These are phyloP conservation scores for Meriones psammophilus DNA, from an alignment of 2,797 vertebrate genomes.

Conservation along the genomic window DNA sequence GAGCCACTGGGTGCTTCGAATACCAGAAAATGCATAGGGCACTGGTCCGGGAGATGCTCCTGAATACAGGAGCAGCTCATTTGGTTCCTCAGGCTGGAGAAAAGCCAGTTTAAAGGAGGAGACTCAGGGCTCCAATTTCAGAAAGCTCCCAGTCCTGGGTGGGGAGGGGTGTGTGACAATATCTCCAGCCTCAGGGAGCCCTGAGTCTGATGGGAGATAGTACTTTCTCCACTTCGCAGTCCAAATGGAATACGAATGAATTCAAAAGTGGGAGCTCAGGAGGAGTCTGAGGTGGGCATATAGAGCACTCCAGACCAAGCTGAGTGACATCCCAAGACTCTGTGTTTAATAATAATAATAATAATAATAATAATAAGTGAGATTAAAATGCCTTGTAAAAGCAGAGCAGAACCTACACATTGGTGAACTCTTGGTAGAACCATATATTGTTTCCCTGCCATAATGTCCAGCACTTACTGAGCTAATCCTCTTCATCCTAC, in stretches of 20 bases:
- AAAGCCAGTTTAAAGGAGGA: not conserved
- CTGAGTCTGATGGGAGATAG: not conserved
- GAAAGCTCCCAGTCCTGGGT: constrained; percentile 14
- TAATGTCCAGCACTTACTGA: not conserved
- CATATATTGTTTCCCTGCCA: constrained; percentile 5
- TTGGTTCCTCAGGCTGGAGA: constrained; percentile 46
- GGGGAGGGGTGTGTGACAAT: not conserved
- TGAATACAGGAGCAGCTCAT: not conserved
- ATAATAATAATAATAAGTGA: not conserved
- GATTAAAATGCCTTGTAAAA: constrained; percentile 19
- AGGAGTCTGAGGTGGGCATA: too few species aligned
- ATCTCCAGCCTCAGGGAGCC: constrained; percentile 48
- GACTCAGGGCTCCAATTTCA: not conserved
- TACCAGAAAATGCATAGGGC: constrained; percentile 46
- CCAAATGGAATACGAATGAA: constrained; percentile 21
- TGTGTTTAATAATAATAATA: not conserved
- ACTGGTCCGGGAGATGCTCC: not conserved
- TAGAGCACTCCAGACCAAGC: not conserved
- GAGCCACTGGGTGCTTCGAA: constrained; percentile 28
- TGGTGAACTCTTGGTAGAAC: constrained; percentile 31
- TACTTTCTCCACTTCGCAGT: constrained; percentile 3
- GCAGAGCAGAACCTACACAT: constrained; percentile 18
- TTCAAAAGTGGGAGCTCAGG: constrained; percentile 11
- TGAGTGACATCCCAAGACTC: not conserved
- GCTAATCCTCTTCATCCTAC: not conserved